phyloP scores from a whole-genome alignment of 1,140 invertebrate genomes.

The Lepidurus couesii region DNA sequence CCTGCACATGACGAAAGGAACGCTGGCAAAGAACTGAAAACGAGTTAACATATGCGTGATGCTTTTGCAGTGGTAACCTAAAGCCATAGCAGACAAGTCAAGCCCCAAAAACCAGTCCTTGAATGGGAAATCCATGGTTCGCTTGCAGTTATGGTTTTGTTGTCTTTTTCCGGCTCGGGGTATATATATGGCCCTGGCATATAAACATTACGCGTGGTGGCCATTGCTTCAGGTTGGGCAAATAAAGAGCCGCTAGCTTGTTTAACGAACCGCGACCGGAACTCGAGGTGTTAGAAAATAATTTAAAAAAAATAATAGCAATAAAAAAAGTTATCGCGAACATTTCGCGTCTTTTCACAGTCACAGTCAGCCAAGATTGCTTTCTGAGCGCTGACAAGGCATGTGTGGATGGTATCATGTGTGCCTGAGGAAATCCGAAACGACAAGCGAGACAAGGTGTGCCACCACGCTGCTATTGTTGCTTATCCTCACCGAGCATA shows the following conservation, averaged over 20 bases:
- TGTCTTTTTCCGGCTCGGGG: background rate
- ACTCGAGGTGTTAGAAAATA: background rate
- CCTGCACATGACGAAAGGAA: background rate
- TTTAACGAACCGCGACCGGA: conserved; percentile 9
- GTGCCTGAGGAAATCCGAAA: background rate
- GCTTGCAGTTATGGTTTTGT: conserved; percentile 9
- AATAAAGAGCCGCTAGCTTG: conserved; percentile 8
- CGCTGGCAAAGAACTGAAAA: background rate
- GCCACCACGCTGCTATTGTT: conserved; percentile 8
- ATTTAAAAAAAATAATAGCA: background rate
- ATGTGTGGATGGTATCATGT: background rate
- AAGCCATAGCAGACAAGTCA: background rate
- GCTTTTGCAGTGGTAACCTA: conserved; percentile 21
- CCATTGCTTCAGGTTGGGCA: background rate
- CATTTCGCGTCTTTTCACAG: background rate
- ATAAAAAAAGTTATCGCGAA: background rate
- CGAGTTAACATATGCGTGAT: background rate
- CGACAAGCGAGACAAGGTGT: background rate
- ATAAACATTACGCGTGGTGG: background rate
- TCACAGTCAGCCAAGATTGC: background rate
- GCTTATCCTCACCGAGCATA: background rate
- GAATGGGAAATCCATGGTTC: conserved; percentile 8
- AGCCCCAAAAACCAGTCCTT: conserved; percentile 14
- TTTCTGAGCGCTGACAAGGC: background rate
- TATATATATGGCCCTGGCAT: background rate